A percentile compares a stretch with the other conserved stretches of the same genome.
Evolutionary conservation across 2,797 vertebrate species (phyloP).

Genomic region (Coluber constrictor): DNA sequence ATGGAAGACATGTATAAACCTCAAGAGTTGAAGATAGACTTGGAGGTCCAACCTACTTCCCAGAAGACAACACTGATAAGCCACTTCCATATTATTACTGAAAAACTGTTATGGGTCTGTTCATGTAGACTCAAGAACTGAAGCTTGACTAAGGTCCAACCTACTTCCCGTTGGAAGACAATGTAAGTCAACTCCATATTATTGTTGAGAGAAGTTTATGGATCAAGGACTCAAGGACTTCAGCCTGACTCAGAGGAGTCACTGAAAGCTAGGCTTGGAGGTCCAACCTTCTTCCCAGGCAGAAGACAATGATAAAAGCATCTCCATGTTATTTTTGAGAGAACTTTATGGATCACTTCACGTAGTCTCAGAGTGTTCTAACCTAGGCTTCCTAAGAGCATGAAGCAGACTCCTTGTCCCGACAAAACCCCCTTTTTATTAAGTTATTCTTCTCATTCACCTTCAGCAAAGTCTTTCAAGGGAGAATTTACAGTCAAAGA

Average conservation of each 20-base stretch:
- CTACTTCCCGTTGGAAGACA: background rate
- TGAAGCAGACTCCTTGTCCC: no score
- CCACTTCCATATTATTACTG: background rate
- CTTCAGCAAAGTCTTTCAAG: no score
- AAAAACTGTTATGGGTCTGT: background rate
- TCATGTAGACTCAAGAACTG: background rate
- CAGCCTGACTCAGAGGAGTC: no score
- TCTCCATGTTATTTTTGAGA: no score
- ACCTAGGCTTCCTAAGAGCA: no score
- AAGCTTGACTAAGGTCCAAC: background rate
- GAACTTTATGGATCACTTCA: background rate
- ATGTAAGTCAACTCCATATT: background rate
- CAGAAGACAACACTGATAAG: background rate
- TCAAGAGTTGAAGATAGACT: background rate
- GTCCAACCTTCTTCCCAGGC: no score
- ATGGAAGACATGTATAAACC: background rate
- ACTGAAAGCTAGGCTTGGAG: no score
- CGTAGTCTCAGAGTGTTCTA: no score
- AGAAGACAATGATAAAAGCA: no score
- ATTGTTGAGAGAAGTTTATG: background rate
- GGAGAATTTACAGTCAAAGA: no score
- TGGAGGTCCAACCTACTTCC: background rate
- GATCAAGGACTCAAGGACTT: background rate
- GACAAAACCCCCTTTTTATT: no score
- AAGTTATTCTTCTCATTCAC: no score